Base-by-base conservation (phyloP, 1,140 invertebrate genomes). In the Papilio xuthus region DNA sequence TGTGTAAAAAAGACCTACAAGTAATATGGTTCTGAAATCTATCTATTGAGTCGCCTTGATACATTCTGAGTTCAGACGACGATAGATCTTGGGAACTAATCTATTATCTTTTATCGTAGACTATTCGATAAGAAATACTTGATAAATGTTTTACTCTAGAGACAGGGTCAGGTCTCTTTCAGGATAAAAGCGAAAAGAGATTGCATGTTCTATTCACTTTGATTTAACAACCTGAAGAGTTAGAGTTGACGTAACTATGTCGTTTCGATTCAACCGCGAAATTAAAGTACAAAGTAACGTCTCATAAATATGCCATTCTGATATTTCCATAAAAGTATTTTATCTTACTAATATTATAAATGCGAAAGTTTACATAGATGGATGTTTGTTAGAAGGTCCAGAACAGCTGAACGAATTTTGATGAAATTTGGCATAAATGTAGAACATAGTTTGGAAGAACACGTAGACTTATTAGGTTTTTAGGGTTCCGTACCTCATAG, bases 51-150 rank as follows among this genome's bases (percentile, higher is more conserved):
- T 53, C 18, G 50, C 4, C 47, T 23, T 60, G 8, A 60, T 60
- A 23, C 10, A 26, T 60, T 26, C 23, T 60, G 53, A 37, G 2
- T 37, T 10, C 10, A 8, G 23, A 60, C 8, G 20, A 10, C 56
- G 20, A 60, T 26, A 60, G 56, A 60, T 60, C 20, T 60, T 26
- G 10, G 20, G 2, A 23, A 26, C 56, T 60, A 20, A 60, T 26
- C 20, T 20, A 60, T 60, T 56, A 56, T 56, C 20, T 60, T 60
- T 60, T 60, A 60, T 60, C n/a, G 53, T 23, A 8, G n/a, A 60
- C 56, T n/a, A 26, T 60, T 60, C 56, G 26, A 60, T 60, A 12
- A 60, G 10, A 53, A 53, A 20, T n/a, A 20, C n/a, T 53, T 53
- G 50, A 20, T 60, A 26, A 26, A 26, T 60, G 9, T 26, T 20